Conservation (phyloP, 2,888 invertebrate species). For the Hydrotaea cyrtoneurina region DNA sequence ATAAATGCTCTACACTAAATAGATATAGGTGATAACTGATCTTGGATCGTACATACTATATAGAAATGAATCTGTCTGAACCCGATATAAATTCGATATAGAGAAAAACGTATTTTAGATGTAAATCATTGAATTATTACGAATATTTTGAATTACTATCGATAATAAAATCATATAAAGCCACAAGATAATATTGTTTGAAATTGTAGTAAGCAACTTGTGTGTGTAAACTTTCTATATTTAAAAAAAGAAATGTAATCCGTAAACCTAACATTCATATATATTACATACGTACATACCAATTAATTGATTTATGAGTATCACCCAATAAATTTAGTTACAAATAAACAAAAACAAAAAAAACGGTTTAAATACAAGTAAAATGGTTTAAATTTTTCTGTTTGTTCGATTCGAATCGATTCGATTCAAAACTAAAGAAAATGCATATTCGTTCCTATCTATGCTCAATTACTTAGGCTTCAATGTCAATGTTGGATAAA, state of each 20-base stretch:
- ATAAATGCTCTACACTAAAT: neutral
- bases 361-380: conserved; percentile 75
- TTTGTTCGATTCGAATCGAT: conserved; percentile 73
- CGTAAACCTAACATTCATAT: conserved; percentile 25
- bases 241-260: conserved; percentile 14
- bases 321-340: conserved; percentile 84
- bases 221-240: conserved; percentile 19
- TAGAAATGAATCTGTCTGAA: neutral
- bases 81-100: neutral
- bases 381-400: conserved; percentile 73
- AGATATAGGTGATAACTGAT: neutral
- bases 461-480: neutral
- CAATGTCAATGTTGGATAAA: neutral
- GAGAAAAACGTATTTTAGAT: neutral
- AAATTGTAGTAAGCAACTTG: conserved; percentile 21
- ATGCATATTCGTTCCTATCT: conserved; percentile 31
- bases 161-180: neutral
- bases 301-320: conserved; percentile 72
- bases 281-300: conserved; percentile 22
- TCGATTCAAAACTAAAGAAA: conserved; percentile 71
- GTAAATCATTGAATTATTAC: neutral
- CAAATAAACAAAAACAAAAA: conserved; percentile 73
- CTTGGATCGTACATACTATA: conserved; percentile 3
- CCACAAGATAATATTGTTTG: neutral
- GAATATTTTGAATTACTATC: neutral